Base-by-base conservation (phyloP, 1,140 invertebrate species). In the Goniozus legneri region DNA sequence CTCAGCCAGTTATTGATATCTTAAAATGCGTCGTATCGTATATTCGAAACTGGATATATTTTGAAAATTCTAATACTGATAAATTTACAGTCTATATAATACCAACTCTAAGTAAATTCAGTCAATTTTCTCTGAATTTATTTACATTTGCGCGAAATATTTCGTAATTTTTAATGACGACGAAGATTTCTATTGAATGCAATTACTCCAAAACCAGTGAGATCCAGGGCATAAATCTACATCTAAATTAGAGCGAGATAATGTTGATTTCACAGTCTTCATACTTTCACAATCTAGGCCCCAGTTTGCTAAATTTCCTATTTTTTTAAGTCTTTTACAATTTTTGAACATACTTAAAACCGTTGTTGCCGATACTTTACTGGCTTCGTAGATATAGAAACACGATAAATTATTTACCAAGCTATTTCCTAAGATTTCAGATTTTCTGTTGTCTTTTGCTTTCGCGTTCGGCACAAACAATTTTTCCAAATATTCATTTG, bases 271-370 rank as follows among this genome's bases (percentile, higher is more conserved):
- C 6, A 79, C 42, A 3, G 60, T 65, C 37, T 54, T 53, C 2
- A 76, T 60, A 10, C 69, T 68, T 10, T 77, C 73, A 43, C 67
- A 73, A 21, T 73, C 67, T 8, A 77, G 50, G 1, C 65, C 69
- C 76, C 77, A 79, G 37, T 77, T 78, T 2, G 63, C 62, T 3
- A 79, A 48, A 37, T 78, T 78, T 0, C 77, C 77, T n/a, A 77
- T 72, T 33, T 53, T 62, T 36, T 58, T 57, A 1, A 79, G 49
- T 39, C 64, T 65, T 21, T 56, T 57, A 44, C 73, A 77, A 16
- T 50, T 59, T 37, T 69, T 64, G 16, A 77, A 50, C 48, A 77
- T 64, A 10, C 60, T 61, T 2, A 73, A 49, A 3, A 77, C 60
- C 3, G 68, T 68, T 3, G 56, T 48, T n/a, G 64, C 64, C 0